phyloP scores from a whole-genome alignment of 2,113 vertebrate genomes.

The Hoplias malabaricus region DNA sequence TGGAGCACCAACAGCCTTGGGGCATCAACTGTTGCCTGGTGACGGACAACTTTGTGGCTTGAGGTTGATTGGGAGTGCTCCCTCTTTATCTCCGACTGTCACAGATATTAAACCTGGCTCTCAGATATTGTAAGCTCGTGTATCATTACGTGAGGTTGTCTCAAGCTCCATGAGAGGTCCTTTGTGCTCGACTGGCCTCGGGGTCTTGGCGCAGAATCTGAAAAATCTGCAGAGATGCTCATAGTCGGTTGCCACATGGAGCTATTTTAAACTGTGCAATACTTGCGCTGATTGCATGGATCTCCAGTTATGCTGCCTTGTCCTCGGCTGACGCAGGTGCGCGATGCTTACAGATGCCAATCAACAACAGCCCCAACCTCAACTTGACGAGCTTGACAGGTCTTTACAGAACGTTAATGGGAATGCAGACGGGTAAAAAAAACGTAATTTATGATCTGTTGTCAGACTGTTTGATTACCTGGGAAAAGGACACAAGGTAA shows the following conservation, averaged over 20 bases:
- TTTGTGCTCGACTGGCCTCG: constrained; percentile 25
- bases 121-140: background rate
- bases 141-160: constrained; percentile 10
- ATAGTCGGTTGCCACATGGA: background rate
- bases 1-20: constrained; percentile 53
- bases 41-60: constrained; percentile 58
- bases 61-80: constrained; percentile 53
- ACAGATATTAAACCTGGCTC: constrained; percentile 18
- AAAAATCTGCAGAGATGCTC: constrained; percentile 6
- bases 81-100: constrained; percentile 36
- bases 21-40: constrained; percentile 52
- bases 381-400: constrained; percentile 29
- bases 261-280: constrained; percentile 1
- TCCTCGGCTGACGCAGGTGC: constrained; percentile 15
- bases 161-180: background rate
- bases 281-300: background rate
- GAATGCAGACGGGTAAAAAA: constrained; percentile 4
- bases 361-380: constrained; percentile 5
- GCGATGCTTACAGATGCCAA: background rate
- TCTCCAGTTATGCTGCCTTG: constrained; percentile 18
- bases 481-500: background rate
- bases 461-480: background rate
- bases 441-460: background rate
- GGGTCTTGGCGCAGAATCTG: constrained; percentile 8
- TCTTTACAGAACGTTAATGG: constrained; percentile 35